A percentile compares a stretch with the other conserved stretches of the same genome.
phyloP scores from a whole-genome alignment of 2,888 invertebrate species.

The Phorcus lineatus region DNA sequence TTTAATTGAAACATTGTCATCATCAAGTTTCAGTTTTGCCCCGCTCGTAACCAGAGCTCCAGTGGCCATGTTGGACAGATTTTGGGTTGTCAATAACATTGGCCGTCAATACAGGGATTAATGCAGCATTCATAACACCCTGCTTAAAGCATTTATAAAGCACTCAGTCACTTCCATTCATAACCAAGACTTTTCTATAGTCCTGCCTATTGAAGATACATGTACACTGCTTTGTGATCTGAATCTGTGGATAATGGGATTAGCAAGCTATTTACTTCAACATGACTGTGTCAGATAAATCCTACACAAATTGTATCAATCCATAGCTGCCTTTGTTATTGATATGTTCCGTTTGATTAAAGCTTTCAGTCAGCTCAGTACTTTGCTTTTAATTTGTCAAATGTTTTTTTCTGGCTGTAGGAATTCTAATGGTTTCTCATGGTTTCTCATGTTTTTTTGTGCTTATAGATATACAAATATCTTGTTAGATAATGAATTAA shows the following conservation, averaged over 20 bases:
- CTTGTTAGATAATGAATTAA: too few relatives aligned
- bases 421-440: too few relatives aligned
- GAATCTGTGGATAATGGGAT: neutral
- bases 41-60: too few relatives aligned
- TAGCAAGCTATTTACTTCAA: neutral
- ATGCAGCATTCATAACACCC: slow-evolving; percentile 6
- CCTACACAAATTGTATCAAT: neutral
- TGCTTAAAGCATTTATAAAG: slow-evolving; percentile 7
- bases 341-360: too few relatives aligned
- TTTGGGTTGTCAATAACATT: neutral
- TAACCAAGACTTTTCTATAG: neutral
- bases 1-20: too few relatives aligned
- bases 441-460: too few relatives aligned
- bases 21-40: too few relatives aligned
- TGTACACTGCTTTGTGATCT: neutral
- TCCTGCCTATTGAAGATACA: neutral
- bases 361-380: too few relatives aligned
- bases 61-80: neutral
- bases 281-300: neutral
- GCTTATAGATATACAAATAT: too few relatives aligned
- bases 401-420: too few relatives aligned
- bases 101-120: neutral
- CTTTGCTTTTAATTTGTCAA: too few relatives aligned
- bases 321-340: too few relatives aligned
- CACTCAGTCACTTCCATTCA: neutral